Evolutionary conservation across 2,888 invertebrate species (phyloP), one percentile per base, ranked within the genome.

Genomic region (Patella ulyssiponensis): DNA sequence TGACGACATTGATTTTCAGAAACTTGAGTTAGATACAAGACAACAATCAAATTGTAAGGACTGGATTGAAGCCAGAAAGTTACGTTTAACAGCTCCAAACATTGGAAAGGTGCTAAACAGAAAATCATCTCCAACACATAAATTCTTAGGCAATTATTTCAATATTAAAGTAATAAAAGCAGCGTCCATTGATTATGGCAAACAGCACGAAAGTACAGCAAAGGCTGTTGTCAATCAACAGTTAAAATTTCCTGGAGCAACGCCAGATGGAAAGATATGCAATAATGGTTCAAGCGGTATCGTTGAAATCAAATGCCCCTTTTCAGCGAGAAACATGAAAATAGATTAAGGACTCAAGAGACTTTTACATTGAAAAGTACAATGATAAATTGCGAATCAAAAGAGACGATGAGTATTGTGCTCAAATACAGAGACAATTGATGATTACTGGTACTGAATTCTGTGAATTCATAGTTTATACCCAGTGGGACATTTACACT

Each of bases 221-320:
- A 33, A 33, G 33, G 33, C 33, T 33, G 3, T n/a, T n/a, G n/a
- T n/a, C n/a, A n/a, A n/a, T 33, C 3, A 33, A 33, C 3, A 2
- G 33, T 33, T 5, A 3, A 33, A 33, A 9, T 82, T 82, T 69
- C 58, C 79, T 15, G 80, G 82, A 17, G 82, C 79, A 17, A 71
- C 77, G 12, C 80, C 76, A 64, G 82, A 81, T 79, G 80, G 75
- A 23, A 78, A 79, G 64, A 72, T 82, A 5, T 81, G 83, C 75
- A 71, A 64, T 17, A 71, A 79, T 74, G 78, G 79, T 14, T 20
- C 78, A 69, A 56, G 58, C 54, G 79, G 81, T 1, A 75, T 77
- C 14, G 14, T 81, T 23, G 81, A 81, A 74, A 76, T 83, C 0
- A 80, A 83, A 70, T 83, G 79, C 54, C 81, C 78, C 1, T 83